Conservation (phyloP, 2,113 vertebrate genomes). For the Glaucomys volans region DNA sequence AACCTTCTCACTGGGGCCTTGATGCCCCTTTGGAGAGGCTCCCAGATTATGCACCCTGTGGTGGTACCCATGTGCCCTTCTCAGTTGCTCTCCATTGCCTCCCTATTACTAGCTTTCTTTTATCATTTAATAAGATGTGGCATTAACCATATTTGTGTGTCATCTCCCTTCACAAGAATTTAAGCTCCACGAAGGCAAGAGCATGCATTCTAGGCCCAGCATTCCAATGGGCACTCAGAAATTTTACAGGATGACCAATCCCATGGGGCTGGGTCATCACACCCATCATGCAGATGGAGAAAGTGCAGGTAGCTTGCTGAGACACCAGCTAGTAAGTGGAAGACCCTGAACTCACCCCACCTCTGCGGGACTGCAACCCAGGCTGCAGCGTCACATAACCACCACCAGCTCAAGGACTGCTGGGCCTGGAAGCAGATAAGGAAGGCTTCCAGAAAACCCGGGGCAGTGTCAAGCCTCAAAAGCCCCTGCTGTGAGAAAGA, state of each 20-base stretch:
- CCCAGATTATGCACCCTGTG: too few relatives aligned
- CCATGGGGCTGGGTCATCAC: neutral
- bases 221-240: neutral
- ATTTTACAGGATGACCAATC: neutral
- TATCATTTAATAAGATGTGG: neutral
- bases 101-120: neutral
- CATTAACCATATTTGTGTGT: too few relatives aligned
- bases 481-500: neutral
- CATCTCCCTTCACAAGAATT: neutral
- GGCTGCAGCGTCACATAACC: neutral
- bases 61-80: neutral
- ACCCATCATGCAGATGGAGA: neutral
- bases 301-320: neutral
- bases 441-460: neutral
- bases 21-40: neutral
- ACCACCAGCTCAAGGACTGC: neutral
- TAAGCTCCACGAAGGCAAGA: neutral
- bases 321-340: neutral
- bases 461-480: neutral
- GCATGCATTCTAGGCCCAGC: too few relatives aligned
- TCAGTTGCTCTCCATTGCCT: neutral
- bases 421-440: neutral
- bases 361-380: neutral
- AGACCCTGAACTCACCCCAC: too few relatives aligned
- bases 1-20: neutral